phyloP scores from a whole-genome alignment of 23 tunicate genomes.

The Ciona savignyi region DNA sequence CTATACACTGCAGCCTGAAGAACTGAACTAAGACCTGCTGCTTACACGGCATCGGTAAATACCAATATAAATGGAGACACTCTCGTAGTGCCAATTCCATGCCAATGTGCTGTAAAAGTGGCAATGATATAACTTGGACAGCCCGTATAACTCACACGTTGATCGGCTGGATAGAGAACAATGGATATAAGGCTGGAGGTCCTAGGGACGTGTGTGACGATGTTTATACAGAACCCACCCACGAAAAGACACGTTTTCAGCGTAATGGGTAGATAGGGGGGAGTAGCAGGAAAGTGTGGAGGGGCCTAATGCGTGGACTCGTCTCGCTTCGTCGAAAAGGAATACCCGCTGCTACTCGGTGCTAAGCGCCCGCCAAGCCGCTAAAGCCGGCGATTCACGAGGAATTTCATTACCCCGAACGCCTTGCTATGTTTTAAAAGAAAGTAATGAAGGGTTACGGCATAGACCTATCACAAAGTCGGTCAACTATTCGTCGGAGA shows the following conservation, averaged over 20 bases:
- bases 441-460: too few relatives aligned
- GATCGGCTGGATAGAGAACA: conserved; percentile 36
- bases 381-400: not conserved
- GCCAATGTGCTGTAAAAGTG: not conserved
- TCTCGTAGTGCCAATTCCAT: not conserved
- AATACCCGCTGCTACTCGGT: conserved; percentile 6
- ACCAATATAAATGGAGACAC: not conserved
- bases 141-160: conserved; percentile 1
- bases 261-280: conserved; percentile 22
- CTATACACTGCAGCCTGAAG: too few relatives aligned
- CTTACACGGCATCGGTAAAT: not conserved
- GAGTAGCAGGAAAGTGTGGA: conserved; percentile 18
- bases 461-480: too few relatives aligned
- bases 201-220: conserved; percentile 21
- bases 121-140: not conserved
- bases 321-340: conserved; percentile 32
- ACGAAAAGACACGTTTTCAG: conserved; percentile 23
- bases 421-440: too few relatives aligned
- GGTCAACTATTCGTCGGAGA: too few relatives aligned
- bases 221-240: conserved; percentile 29
- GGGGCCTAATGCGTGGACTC: conserved; percentile 24
- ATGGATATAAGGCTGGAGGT: conserved; percentile 10
- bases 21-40: too few relatives aligned
- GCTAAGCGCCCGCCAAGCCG: not conserved
- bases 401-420: not conserved